phyloP scores from a whole-genome alignment of 2,888 invertebrate species.

The Ceraclea dissimilis region DNA sequence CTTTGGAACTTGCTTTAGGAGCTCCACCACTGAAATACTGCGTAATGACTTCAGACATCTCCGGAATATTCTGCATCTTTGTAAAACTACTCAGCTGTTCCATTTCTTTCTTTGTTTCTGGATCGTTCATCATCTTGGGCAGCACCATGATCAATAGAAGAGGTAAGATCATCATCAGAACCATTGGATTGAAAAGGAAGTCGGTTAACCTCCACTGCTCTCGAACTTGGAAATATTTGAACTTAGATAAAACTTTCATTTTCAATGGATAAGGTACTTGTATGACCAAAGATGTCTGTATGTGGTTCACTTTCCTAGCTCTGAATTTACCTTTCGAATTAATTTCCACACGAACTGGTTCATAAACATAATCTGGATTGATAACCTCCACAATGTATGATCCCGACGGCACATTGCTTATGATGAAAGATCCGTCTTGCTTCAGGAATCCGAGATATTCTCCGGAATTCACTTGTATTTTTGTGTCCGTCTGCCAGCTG shows the following conservation, averaged over 20 bases:
- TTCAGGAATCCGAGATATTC: conserved; percentile 82
- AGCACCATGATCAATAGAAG: conserved; percentile 83
- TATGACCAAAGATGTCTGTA: conserved; percentile 84
- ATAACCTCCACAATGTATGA: conserved; percentile 91
- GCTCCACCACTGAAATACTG: conserved; percentile 72
- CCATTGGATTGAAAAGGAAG: conserved; percentile 95
- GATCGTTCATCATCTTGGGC: conserved; percentile 97
- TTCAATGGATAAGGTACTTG: conserved; percentile 90
- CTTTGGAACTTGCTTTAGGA: conserved; percentile 36
- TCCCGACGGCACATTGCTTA: conserved; percentile 83
- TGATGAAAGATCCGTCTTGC: conserved; percentile 84
- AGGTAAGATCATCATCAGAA: conserved; percentile 95
- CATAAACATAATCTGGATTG: conserved; percentile 87
- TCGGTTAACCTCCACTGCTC: conserved; percentile 98
- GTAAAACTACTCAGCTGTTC: conserved; percentile 81
- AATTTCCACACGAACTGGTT: conserved; percentile 93
- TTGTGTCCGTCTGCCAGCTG: conserved; percentile 71
- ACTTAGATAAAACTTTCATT: conserved; percentile 74
- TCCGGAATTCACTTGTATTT: conserved; percentile 81
- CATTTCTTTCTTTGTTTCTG: conserved; percentile 93
- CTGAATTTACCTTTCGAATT: conserved; percentile 95
- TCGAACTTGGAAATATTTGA: conserved; percentile 83
- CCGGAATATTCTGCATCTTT: conserved; percentile 82
- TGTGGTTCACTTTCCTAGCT: conserved; percentile 87
- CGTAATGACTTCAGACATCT: conserved; percentile 92